Percentiles rank a stretch among this genome's conserved stretches.
Evolutionary conservation across 2,113 vertebrate genomes (phyloP).

Genomic region (Ciconia stormi): DNA sequence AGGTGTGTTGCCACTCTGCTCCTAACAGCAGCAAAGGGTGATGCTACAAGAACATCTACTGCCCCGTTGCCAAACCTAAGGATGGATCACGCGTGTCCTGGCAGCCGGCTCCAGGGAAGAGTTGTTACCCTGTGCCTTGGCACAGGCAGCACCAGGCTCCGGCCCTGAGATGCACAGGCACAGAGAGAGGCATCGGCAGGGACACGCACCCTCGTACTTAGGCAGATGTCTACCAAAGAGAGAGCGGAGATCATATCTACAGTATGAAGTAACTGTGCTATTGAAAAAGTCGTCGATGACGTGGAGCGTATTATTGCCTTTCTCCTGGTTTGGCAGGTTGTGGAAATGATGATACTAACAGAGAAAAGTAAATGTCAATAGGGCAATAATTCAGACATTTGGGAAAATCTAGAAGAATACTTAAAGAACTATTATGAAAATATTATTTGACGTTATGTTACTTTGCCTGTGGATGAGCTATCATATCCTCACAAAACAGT

Average conservation of each 20-base stretch:
- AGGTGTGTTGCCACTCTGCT: neutral
- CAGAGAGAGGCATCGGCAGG: fast-evolving
- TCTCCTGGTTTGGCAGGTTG: neutral
- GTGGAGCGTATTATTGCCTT: fast-evolving
- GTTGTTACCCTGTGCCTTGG: neutral
- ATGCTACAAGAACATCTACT: neutral
- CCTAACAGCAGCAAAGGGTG: too few relatives aligned
- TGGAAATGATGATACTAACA: neutral
- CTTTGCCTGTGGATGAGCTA: neutral
- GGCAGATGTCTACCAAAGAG: neutral
- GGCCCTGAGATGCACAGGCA: fast-evolving
- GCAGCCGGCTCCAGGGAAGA: neutral
- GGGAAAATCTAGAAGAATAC: neutral
- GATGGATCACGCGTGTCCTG: fast-evolving
- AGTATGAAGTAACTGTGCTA: fast-evolving
- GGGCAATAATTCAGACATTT: neutral
- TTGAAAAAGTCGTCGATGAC: fast-evolving
- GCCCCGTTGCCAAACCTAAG: neutral
- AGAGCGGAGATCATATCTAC: neutral
- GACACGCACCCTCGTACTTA: neutral
- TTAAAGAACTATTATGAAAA: neutral
- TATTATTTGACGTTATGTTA: neutral
- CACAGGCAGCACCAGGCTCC: neutral
- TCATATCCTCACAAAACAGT: neutral
- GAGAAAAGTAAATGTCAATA: neutral